Base-by-base conservation (phyloP, 2,888 invertebrate species). In the Panopea generosa region DNA sequence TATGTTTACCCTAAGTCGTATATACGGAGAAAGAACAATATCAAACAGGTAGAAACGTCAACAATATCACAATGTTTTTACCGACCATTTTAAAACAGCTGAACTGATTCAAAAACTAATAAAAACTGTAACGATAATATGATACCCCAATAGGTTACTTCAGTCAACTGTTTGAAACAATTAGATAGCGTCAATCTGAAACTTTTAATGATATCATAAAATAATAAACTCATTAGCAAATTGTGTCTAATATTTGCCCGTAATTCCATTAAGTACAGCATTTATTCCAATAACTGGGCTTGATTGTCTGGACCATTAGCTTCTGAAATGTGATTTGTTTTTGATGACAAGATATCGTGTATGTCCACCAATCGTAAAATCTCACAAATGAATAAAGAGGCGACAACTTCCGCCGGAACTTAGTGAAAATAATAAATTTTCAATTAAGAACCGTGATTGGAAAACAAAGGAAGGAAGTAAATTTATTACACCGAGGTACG, bases 341-440 rank as follows among this genome's bases (percentile, higher is more conserved):
- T 71, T 80, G 80, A 80, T 80, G 80, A 61, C 80, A 47, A 70
- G 49, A 77, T 80, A 61, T 67, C 80, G 80, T 80, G 80, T 67
- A 49, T 74, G 80, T 70, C 80, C 77, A 77, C 62, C 50, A 53
- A 70, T 71, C 68, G 70, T 71, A 61, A 74, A 71, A 72, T 61
- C 60, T 61, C 60, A 26, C 77, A 77, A 74, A 80, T 77, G 80
- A 80, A 76, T 80, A 73, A 80, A 80, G 76, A 77, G 76, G 66
- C 55, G 73, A 63, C 63, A 62, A 47, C 70, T 73, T 80, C 80
- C 80, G 80, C 55, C 70, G 76, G 63, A 70, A 55, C 61, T 67
- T 45, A 53, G 63, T 52, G 52, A 66, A 62, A 49, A 67, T 73
- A 65, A 71, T 80, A 80, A 74, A 74, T 80, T 73, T 80, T 70